Percentiles rank a stretch among this genome's conserved stretches.
phyloP scores from a whole-genome alignment of 2,888 invertebrate genomes.

The Oscheius sp. region DNA sequence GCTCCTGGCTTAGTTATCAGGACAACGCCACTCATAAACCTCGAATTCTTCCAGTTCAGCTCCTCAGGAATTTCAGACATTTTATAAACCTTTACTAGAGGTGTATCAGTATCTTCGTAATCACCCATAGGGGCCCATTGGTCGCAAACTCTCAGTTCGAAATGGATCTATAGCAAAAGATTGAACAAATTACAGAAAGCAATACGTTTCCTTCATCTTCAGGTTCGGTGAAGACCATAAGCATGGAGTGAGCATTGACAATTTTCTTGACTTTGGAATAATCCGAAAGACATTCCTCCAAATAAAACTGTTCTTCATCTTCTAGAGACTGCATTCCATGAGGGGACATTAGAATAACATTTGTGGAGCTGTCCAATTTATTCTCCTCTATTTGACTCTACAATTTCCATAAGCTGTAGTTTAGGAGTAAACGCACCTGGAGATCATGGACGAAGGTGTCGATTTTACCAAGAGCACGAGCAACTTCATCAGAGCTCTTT shows the following conservation, averaged over 20 bases:
- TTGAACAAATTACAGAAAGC: neutral
- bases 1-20: constrained; percentile 71
- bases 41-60: constrained; percentile 65
- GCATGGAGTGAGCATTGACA: constrained; percentile 68
- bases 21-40: constrained; percentile 69
- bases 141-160: constrained; percentile 71
- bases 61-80: constrained; percentile 67
- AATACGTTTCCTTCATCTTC: constrained; percentile 66
- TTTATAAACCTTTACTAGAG: constrained; percentile 67
- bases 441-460: constrained; percentile 68
- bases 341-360: constrained; percentile 69
- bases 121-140: constrained; percentile 72
- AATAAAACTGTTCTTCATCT: constrained; percentile 71
- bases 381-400: constrained; percentile 64
- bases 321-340: constrained; percentile 66
- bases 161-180: constrained; percentile 62
- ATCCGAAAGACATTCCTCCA: constrained; percentile 71
- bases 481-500: constrained; percentile 63
- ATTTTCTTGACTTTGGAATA: constrained; percentile 66
- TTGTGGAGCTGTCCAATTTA: constrained; percentile 65
- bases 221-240: constrained; percentile 68
- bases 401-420: neutral
- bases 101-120: constrained; percentile 67
- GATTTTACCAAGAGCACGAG: constrained; percentile 62
- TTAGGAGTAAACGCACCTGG: constrained; percentile 55